Evolutionary conservation across 1,140 invertebrate species (phyloP).

Genomic region (Calosoma granatense): DNA sequence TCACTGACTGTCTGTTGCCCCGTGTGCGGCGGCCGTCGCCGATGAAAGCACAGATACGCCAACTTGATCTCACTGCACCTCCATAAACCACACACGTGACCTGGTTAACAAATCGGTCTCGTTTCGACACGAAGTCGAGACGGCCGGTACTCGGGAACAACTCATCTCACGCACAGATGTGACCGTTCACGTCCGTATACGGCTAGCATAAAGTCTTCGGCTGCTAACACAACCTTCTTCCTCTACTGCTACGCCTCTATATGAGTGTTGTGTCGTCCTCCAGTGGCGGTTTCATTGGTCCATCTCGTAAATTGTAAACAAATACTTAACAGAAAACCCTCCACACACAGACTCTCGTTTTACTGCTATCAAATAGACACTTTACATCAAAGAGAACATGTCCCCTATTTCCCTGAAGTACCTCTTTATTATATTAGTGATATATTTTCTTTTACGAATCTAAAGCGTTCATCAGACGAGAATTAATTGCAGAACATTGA

Average conservation of each 20-base stretch:
- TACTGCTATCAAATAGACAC: neutral
- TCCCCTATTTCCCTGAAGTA: neutral
- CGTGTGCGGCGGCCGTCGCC: neutral
- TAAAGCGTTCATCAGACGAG: no score
- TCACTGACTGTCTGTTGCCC: neutral
- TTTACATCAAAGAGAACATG: neutral
- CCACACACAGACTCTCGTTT: neutral
- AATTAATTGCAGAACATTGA: no score
- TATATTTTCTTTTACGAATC: no score
- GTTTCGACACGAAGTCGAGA: neutral
- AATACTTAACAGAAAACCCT: neutral
- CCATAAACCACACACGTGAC: constrained; percentile 5
- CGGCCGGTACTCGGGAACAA: neutral
- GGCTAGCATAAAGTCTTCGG: neutral
- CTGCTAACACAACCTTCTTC: no score
- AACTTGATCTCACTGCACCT: neutral
- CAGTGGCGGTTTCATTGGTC: neutral
- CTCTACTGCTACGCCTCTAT: neutral
- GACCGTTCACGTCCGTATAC: neutral
- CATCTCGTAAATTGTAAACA: neutral
- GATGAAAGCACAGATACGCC: constrained; percentile 5
- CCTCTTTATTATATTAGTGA: neutral
- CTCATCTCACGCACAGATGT: neutral
- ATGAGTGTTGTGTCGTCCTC: no score
- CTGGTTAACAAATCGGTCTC: neutral